These are phyloP conservation scores for Diplodus puntazzo DNA, from an alignment of 2,797 vertebrate genomes.

Conservation along the genomic window DNA sequence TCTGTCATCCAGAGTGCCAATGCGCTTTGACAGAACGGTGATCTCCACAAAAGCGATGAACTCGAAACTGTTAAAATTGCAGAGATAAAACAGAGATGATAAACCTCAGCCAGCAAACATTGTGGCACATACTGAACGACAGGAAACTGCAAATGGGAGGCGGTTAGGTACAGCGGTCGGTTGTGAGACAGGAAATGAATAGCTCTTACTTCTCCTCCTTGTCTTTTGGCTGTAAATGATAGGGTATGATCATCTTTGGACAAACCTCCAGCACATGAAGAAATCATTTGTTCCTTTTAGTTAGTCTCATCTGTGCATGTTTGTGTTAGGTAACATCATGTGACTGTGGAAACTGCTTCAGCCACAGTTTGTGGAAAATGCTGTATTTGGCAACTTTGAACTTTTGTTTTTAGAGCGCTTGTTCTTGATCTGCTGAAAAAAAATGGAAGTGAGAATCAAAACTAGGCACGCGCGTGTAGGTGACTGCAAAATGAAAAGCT, in stretches of 20 bases:
- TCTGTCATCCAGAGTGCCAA: neutral
- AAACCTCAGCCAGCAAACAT: neutral
- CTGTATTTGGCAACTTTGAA: neutral
- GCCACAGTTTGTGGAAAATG: neutral
- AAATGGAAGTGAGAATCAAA: conserved; percentile 5
- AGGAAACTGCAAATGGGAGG: conserved; percentile 25
- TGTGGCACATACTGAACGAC: neutral
- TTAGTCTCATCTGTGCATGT: too few relatives aligned
- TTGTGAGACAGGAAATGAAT: conserved; percentile 51
- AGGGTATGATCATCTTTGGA: neutral
- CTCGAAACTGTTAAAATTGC: neutral
- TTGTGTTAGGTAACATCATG: neutral
- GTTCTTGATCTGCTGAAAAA: neutral
- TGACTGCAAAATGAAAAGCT: neutral
- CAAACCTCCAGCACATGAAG: neutral
- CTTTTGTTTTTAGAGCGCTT: conserved; percentile 4
- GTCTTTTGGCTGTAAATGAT: rapidly evolving
- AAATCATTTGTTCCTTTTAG: neutral
- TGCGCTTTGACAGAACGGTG: neutral
- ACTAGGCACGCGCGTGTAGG: neutral
- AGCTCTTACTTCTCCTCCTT: conserved; percentile 49
- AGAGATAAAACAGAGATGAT: neutral
- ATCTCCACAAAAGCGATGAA: neutral
- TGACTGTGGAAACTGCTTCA: neutral
- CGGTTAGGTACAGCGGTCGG: rapidly evolving